phyloP scores from a whole-genome alignment of 2,797 vertebrate genomes.

The Alfaro cultratus region DNA sequence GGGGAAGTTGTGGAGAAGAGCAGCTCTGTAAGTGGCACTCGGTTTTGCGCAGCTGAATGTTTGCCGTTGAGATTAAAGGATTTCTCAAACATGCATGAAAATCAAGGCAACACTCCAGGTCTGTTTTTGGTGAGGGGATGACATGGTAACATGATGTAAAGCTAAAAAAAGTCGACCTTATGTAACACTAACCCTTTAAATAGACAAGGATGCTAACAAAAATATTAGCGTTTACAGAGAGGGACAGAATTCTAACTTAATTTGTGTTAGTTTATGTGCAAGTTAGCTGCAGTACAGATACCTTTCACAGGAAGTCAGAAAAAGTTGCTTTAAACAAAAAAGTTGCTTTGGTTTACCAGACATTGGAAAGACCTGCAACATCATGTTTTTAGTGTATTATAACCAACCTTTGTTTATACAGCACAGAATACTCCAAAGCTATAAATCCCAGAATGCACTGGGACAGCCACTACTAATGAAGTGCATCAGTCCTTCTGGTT shows the following conservation, averaged over 20 bases:
- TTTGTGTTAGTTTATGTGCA: neutral
- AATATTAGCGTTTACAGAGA: neutral
- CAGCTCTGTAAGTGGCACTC: too few species aligned
- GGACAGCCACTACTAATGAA: neutral
- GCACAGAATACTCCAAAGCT: neutral
- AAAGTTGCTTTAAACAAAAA: neutral
- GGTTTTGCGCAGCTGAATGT: too few species aligned
- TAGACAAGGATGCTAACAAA: neutral
- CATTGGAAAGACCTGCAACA: neutral
- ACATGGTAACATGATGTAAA: too few species aligned
- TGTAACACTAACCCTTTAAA: too few species aligned
- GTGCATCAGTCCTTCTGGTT: neutral
- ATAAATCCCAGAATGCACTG: neutral
- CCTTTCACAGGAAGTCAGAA: neutral
- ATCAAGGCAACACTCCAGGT: too few species aligned
- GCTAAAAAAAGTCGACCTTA: too few species aligned
- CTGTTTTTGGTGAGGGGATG: too few species aligned
- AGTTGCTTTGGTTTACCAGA: neutral
- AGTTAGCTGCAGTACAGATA: neutral
- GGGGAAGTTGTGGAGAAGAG: too few species aligned
- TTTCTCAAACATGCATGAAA: too few species aligned
- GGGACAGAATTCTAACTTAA: neutral
- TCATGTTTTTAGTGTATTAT: neutral
- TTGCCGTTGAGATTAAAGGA: too few species aligned
- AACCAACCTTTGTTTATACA: neutral